Conservation (phyloP, 1,140 invertebrate genomes). For the Rhopalosiphum padi region DNA sequence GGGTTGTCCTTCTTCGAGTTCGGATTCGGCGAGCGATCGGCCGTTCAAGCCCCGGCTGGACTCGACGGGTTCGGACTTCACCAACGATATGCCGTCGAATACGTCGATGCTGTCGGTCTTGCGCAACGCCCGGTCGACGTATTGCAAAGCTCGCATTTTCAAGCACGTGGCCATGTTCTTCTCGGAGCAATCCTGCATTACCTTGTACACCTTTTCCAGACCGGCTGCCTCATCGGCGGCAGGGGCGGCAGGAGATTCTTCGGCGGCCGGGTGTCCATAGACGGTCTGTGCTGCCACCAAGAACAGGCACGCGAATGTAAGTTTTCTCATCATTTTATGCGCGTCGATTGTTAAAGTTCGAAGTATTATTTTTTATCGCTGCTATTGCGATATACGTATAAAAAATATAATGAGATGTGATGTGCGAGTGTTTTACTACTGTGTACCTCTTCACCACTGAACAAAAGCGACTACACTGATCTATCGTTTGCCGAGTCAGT, state of each 20-base stretch:
- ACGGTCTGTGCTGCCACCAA: conserved; percentile 14
- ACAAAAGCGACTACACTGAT: conserved; percentile 54
- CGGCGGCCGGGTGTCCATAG: conserved; percentile 30
- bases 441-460: conserved; percentile 38
- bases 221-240: conserved; percentile 58
- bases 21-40: conserved; percentile 66
- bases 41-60: conserved; percentile 62
- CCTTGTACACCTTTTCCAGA: conserved; percentile 69
- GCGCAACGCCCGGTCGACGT: conserved; percentile 70
- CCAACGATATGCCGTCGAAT: conserved; percentile 74
- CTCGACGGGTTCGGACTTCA: conserved; percentile 68
- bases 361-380: not conserved
- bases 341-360: not conserved
- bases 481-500: not conserved
- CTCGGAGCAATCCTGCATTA: conserved; percentile 73
- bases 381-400: not conserved
- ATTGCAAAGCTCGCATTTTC: conserved; percentile 73
- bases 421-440: not conserved
- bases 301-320: conserved; percentile 15
- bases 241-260: not conserved
- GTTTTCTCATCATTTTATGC: conserved; percentile 4
- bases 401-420: not conserved
- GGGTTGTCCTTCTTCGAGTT: conserved; percentile 68
- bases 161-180: conserved; percentile 75
- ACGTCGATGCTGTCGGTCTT: conserved; percentile 67